Evolutionary conservation across 64 coral and sea anemone species (phyloP), one percentile per base, ranked within the genome.

Genomic region (Montipora foliosa): DNA sequence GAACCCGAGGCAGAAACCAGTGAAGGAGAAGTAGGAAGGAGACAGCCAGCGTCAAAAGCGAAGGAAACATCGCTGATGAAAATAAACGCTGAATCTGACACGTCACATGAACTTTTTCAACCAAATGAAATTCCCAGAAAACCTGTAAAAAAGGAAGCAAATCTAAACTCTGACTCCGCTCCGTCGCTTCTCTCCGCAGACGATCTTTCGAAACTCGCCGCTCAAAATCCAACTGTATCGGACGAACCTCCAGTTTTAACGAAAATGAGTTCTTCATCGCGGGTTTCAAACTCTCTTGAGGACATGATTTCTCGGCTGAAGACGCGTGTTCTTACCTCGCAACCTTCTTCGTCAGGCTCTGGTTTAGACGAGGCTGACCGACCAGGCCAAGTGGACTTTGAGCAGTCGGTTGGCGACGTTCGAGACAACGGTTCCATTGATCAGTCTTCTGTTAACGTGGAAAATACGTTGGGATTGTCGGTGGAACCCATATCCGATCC

Each of bases 111-210:
- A 58, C 67, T 8, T 87, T 29, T 3, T 47, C 47, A 94, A 46
- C 37, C 79, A 48, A 80, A 49, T 7, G 77, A 81, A 44, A 74
- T 76, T 14, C 20, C 4, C 7, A 49, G 67, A 1, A 85, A 61
- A 53, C 13, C 47, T 74, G 71, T 13, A 12, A 84, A 81, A 37
- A n/a, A 24, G 7, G 61, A 67, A 69, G 77, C 57, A 5, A 69
- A 29, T 14, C 3, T 8, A 8, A 72, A 88, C 49, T 76, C 86
- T 13, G 86, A 88, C 29, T 37, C 86, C 22, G 95, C 94, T 3
- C 96, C 96, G 1, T 84, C 92, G 0, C 53, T 98, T 10, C 90
- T 98, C 17, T 98, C 96, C 8, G 96, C 77, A n/a, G 96, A 98
- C 24, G 96, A 98, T 76, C 83, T 98, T 55, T 95, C 93, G 13